Conservation (phyloP, 1,140 invertebrate species). For the Magallana gigas region DNA sequence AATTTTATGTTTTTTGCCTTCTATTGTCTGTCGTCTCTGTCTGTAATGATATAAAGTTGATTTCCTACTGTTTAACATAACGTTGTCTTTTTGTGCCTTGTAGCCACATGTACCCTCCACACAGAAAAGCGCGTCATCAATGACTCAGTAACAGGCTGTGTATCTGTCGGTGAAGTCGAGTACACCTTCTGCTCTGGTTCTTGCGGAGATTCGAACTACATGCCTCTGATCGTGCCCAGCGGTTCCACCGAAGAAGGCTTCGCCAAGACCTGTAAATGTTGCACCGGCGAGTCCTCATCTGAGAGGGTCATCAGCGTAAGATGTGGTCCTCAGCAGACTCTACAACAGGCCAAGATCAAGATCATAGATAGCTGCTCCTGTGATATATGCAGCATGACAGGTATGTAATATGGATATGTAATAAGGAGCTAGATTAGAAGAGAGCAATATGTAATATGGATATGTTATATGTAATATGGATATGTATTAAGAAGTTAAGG, state of each 20-base stretch:
- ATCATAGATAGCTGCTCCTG: neutral
- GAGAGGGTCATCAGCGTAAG: neutral
- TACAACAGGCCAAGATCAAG: neutral
- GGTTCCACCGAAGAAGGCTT: constrained; percentile 13
- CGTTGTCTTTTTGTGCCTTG: neutral
- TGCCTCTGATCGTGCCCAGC: neutral
- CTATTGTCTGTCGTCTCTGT: no score
- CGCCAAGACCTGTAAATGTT: constrained; percentile 14
- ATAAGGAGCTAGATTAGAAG: no score
- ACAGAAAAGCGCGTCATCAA: constrained; percentile 13
- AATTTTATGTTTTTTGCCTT: no score
- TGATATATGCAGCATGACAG: constrained; percentile 8
- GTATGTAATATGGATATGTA: neutral
- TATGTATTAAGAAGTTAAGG: no score
- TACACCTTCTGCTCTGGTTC: constrained; percentile 6
- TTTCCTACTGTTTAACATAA: neutral
- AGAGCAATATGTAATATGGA: no score
- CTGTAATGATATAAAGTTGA: no score
- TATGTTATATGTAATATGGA: neutral
- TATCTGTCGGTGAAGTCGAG: neutral
- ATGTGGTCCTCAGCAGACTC: neutral
- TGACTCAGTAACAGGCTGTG: neutral
- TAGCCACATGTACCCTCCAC: neutral
- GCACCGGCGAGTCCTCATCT: neutral
- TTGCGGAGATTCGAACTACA: neutral